Percentiles rank a stretch among this genome's conserved stretches.
Conservation (phyloP, 2,113 vertebrate species). For the Pseudolaguvia tuberculata region DNA sequence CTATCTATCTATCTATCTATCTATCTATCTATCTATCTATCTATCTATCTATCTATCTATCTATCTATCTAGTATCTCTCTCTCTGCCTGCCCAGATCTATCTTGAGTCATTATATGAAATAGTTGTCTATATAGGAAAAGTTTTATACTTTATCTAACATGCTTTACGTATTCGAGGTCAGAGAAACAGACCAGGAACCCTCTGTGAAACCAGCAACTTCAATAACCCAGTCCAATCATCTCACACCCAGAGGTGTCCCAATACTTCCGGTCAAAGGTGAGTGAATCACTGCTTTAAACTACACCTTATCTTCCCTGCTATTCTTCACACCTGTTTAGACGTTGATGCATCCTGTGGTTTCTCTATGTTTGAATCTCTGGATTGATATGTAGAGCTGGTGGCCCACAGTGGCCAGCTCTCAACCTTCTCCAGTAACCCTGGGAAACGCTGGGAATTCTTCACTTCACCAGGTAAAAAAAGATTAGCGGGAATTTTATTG, state of each 20-base stretch:
- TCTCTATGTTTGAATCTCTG: conserved; percentile 23
- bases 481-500: conserved; percentile 10
- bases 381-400: conserved; percentile 57
- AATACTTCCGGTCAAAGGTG: conserved; percentile 11
- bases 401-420: conserved; percentile 66
- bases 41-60: too few relatives aligned
- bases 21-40: too few relatives aligned
- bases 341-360: conserved; percentile 29
- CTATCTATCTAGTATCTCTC: too few relatives aligned
- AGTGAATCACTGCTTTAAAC: conserved; percentile 7
- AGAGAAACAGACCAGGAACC: conserved; percentile 9
- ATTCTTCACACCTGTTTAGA: conserved; percentile 2
- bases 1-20: too few relatives aligned
- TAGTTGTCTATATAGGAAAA: too few relatives aligned
- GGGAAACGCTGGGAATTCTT: conserved; percentile 89
- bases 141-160: too few relatives aligned
- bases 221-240: background rate
- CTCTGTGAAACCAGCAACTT: conserved; percentile 4
- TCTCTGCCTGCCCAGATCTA: too few relatives aligned
- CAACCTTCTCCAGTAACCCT: conserved; percentile 79
- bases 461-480: conserved; percentile 80
- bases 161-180: conserved; percentile 16
- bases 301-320: background rate
- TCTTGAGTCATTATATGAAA: too few relatives aligned
- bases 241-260: background rate